phyloP scores from a whole-genome alignment of 2,113 vertebrate genomes.

The Daubentonia madagascariensis region DNA sequence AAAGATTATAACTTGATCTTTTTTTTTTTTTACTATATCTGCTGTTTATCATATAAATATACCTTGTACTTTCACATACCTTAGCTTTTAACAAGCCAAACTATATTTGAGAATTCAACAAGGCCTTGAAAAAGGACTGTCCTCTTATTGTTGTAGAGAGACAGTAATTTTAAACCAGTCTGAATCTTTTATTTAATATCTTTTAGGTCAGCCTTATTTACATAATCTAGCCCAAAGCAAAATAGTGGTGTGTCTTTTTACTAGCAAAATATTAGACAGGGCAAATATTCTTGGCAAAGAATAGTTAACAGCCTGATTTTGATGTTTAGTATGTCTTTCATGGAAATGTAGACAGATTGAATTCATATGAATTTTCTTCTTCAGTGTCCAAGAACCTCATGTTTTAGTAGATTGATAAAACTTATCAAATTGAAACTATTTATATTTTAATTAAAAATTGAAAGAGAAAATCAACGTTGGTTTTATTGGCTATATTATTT shows the following conservation, averaged over 20 bases:
- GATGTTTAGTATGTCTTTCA: conserved; percentile 4
- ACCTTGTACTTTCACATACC: neutral
- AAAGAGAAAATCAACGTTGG: neutral
- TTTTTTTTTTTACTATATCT: neutral
- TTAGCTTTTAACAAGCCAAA: conserved; percentile 45
- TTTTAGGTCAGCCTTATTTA: neutral
- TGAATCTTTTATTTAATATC: conserved; percentile 28
- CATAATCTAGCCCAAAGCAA: neutral
- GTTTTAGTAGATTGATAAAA: conserved; percentile 43
- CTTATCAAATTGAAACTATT: neutral
- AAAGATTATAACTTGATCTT: neutral
- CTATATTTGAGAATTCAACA: conserved; percentile 23
- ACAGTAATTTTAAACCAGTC: neutral
- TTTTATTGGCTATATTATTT: conserved; percentile 1
- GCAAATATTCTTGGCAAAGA: conserved; percentile 23
- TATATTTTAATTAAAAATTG: conserved; percentile 31
- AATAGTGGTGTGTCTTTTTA: conserved; percentile 9
- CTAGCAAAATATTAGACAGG: neutral
- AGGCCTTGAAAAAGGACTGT: neutral
- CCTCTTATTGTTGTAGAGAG: neutral
- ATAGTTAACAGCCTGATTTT: neutral
- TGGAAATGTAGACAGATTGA: neutral
- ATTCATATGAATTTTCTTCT: conserved; percentile 48
- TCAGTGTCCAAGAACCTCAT: neutral
- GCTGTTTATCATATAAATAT: neutral